Base-by-base conservation (phyloP, 1,140 invertebrate species). In the Drosophila pachea region DNA sequence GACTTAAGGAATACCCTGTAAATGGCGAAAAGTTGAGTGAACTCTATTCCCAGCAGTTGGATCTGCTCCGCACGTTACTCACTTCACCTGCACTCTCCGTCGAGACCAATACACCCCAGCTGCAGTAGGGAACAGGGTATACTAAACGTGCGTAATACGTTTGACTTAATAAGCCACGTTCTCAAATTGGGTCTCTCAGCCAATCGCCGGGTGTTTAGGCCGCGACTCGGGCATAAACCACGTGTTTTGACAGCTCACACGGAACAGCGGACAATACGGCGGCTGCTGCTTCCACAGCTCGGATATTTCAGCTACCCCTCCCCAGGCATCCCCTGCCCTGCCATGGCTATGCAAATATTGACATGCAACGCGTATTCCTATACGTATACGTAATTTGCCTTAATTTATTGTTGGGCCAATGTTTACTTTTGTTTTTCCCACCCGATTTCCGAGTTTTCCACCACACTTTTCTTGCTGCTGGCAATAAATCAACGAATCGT, bases 91-190 rank as follows among this genome's bases (percentile, higher is more conserved):
- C 8, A 9, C 22, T 38, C 8, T 9, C 36, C n/a, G n/a, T 38
- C 12, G 33, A 12, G 12, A 50, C 29, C 11, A 50, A 32, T n/a
- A 50, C 14, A 52, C 50, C 33, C 9, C 7, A 22, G 2, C 12
- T 9, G 4, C 22, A 22, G 7, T 2, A 22, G 1, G 4, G 0
- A 31, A n/a, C 31, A 52, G 45, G 58, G 45, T 48, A 49, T 22
- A 11, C 14, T 5, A 58, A 54, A 45, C 52, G 68, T 74, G 78
- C 70, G 66, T 82, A 82, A 82, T 77, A 78, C 78, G 60, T 77
- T 70, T 62, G 78, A 82, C 78, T 82, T 82, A 82, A 82, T 82
- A 82, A 82, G 78, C 78, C 78, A 82, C 78, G 78, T 70, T 82
- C 74, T 73, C 47, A 43, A 56, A 52, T 69, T 56, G 32, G 33